Evolutionary conservation across 2,888 invertebrate species (phyloP), one percentile per base, ranked within the genome.

Genomic region (Julus scanicus): DNA sequence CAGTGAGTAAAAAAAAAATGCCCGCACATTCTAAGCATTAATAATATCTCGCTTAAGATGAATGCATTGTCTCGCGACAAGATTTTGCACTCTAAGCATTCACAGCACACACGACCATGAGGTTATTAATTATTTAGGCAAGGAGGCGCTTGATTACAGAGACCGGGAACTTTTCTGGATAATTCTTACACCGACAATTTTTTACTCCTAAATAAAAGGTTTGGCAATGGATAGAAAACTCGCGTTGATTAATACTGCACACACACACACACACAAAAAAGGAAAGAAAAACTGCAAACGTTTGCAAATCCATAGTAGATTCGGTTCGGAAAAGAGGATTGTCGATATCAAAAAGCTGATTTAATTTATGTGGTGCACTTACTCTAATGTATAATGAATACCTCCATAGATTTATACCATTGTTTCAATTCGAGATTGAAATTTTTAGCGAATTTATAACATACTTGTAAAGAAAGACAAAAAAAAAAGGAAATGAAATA

Each of bases 31-130:
- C 17, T 57, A 17, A 15, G 57, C 57, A 57, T 57, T 57, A 57
- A 39, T 84, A 84, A 84, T 40, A 84, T 84, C 84, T 37, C 40
- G 84, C 39, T 84, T 84, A 37, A 39, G 84, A 84, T 39, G 84
- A 40, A 40, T 84, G 84, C 39, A 84, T 84, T 37, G 84, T 84
- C 84, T 84, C 5, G 40, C 40, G 84, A 84, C 84, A 84, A 37
- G 84, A 84, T 84, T 84, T 84, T 84, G 84, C 84, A 84, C 84
- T 84, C 37, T 29, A 84, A 39, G 84, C 40, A 84, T 84, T 84
- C 40, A 84, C 37, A 20, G 40, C 40, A 40, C 37, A 84, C 39
- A 37, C 40, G 84, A 84, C 37, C 40, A 39, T 84, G 84, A 29
- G 84, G 17, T 57, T 84, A 84, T 84, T 84, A 84, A 84, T 84